These are phyloP conservation scores for Myrmecobius fasciatus DNA, from an alignment of 2,113 vertebrate genomes.

Conservation along the genomic window DNA sequence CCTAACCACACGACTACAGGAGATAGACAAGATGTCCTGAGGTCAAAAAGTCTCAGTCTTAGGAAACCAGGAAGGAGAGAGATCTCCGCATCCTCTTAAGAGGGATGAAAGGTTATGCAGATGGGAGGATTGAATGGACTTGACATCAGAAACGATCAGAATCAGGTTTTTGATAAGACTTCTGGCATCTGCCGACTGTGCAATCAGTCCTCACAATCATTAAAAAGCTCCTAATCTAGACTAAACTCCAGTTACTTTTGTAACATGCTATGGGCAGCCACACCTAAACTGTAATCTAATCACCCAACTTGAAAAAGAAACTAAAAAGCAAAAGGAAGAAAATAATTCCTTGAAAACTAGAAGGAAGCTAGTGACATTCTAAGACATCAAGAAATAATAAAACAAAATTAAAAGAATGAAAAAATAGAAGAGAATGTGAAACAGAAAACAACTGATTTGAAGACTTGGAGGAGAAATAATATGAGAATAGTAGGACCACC, in stretches of 20 bases:
- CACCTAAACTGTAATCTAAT: background rate
- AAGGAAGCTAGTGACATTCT: too few relatives aligned
- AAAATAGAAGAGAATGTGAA: too few relatives aligned
- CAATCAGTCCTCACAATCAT: background rate
- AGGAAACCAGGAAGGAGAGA: background rate
- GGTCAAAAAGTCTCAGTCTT: too few relatives aligned
- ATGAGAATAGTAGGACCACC: too few relatives aligned
- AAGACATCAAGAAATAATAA: too few relatives aligned
- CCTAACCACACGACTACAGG: fast-evolving
- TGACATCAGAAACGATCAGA: background rate
- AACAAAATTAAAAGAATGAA: too few relatives aligned
- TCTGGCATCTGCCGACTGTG: background rate
- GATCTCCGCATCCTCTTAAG: background rate
- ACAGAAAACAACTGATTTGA: too few relatives aligned
- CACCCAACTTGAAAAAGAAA: too few relatives aligned
- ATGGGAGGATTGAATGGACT: background rate
- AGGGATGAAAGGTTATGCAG: background rate
- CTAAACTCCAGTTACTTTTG: background rate
- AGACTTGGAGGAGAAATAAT: too few relatives aligned
- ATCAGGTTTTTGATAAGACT: background rate
- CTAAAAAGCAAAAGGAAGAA: too few relatives aligned
- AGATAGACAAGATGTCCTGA: too few relatives aligned
- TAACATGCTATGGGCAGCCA: background rate
- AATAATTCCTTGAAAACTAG: too few relatives aligned
- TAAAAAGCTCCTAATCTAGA: background rate